These are phyloP conservation scores for Piscicola geometra DNA, from an alignment of 2,888 invertebrate species.

Conservation along the genomic window DNA sequence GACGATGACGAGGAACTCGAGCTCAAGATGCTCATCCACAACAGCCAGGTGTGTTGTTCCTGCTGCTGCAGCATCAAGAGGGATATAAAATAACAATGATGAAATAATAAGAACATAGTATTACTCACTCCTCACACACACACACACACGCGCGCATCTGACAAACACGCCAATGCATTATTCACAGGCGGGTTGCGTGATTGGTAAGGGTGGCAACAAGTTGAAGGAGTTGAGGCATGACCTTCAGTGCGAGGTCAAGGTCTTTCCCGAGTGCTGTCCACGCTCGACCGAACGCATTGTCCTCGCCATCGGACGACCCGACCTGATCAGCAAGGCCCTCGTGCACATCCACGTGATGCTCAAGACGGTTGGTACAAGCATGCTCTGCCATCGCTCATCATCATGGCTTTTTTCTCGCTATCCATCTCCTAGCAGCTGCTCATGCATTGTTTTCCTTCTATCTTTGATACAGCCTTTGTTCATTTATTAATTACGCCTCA, in stretches of 20 bases:
- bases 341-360: constrained; percentile 31
- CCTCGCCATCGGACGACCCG: constrained; percentile 31
- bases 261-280: constrained; percentile 36
- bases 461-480: no score
- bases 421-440: no score
- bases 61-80: no score
- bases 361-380: constrained; percentile 30
- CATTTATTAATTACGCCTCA: no score
- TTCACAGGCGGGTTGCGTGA: constrained; percentile 37
- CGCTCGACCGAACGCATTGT: constrained; percentile 33
- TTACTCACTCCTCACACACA: not conserved
- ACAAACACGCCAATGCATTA: not conserved
- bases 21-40: constrained; percentile 37
- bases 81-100: no score
- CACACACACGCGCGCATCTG: not conserved
- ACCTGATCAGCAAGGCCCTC: constrained; percentile 26
- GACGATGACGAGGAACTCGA: constrained; percentile 18
- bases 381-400: no score
- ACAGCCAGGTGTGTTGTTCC: constrained; percentile 22
- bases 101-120: no score
- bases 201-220: constrained; percentile 37
- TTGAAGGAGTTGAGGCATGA: constrained; percentile 36
- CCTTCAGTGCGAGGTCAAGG: constrained; percentile 35
- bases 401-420: no score
- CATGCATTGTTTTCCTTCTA: no score